phyloP scores from a whole-genome alignment of 2,113 vertebrate species.

The Uria aalge region DNA sequence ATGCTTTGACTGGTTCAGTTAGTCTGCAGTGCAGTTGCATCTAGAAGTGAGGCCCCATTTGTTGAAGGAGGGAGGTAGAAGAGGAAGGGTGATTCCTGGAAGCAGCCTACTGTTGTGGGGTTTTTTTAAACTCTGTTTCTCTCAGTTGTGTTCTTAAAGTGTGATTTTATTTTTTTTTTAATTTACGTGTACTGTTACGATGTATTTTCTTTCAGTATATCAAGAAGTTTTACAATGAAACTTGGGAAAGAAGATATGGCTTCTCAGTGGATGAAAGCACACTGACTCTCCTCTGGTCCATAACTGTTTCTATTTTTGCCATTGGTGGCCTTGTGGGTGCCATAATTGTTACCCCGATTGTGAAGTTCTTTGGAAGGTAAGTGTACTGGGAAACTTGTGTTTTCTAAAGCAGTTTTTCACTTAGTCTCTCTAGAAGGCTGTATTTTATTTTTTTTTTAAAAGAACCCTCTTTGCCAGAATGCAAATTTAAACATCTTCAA shows the following conservation, averaged over 20 bases:
- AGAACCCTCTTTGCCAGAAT: background rate
- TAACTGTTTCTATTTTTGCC: slow-evolving; percentile 92
- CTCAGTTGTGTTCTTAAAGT: background rate
- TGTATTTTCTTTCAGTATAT: slow-evolving; percentile 79
- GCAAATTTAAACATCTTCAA: background rate
- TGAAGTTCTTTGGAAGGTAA: slow-evolving; percentile 88
- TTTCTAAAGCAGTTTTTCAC: background rate
- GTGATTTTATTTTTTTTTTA: background rate
- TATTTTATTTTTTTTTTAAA: background rate
- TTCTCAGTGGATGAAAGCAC: slow-evolving; percentile 66
- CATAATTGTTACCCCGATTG: slow-evolving; percentile 76
- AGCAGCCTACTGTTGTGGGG: background rate
- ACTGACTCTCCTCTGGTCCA: slow-evolving; percentile 87
- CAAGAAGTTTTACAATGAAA: slow-evolving; percentile 88
- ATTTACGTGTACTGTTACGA: background rate
- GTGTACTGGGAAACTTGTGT: background rate
- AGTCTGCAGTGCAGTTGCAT: background rate
- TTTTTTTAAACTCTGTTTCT: background rate
- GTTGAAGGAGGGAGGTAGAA: background rate
- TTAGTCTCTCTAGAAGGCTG: background rate
- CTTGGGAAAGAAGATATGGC: slow-evolving; percentile 81
- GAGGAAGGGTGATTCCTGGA: background rate
- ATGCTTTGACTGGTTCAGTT: background rate
- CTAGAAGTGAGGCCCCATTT: background rate
- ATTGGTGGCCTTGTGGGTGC: slow-evolving; percentile 90